Percentiles rank a stretch among this genome's conserved stretches.
Evolutionary conservation across 2,797 vertebrate genomes (phyloP).

Genomic region (Spondyliosoma cantharus): DNA sequence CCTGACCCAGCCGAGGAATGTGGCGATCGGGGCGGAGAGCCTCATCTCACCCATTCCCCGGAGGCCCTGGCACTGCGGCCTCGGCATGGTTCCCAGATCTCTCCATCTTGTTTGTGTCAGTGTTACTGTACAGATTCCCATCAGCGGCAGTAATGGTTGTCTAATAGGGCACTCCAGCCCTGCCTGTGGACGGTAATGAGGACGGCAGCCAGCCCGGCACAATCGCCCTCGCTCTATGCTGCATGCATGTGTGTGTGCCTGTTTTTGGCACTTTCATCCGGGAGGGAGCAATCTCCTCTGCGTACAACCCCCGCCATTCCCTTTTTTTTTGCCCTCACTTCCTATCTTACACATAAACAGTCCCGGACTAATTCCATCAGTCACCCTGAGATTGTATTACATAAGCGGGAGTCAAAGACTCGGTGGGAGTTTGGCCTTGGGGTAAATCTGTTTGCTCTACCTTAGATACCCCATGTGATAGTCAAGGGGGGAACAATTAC

Average conservation of each 20-base stretch:
- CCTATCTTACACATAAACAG: conserved; percentile 57
- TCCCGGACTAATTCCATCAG: conserved; percentile 69
- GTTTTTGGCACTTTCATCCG: conserved; percentile 48
- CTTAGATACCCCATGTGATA: conserved; percentile 74
- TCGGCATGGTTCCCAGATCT: conserved; percentile 69
- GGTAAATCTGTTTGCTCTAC: conserved; percentile 73
- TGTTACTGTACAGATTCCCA: conserved; percentile 69
- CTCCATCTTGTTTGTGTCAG: conserved; percentile 75
- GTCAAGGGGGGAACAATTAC: conserved; percentile 80
- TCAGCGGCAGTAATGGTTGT: conserved; percentile 75
- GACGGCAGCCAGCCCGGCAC: conserved; percentile 64
- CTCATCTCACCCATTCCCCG: conserved; percentile 66
- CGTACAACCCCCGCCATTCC: background rate
- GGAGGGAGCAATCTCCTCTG: conserved; percentile 6
- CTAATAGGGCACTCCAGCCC: conserved; percentile 74
- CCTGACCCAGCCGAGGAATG: conserved; percentile 59
- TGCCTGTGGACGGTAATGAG: conserved; percentile 72
- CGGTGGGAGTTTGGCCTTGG: conserved; percentile 66
- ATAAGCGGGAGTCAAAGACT: conserved; percentile 72
- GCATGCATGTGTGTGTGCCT: conserved; percentile 25
- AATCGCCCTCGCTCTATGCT: conserved; percentile 44
- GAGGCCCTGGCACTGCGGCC: conserved; percentile 57
- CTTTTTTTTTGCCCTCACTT: conserved; percentile 40
- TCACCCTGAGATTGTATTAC: conserved; percentile 74
- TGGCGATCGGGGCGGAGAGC: conserved; percentile 52